A percentile compares a stretch with the other conserved stretches of the same genome.
phyloP scores from a whole-genome alignment of 2,888 invertebrate species.

The Synanthedon formicaeformis region DNA sequence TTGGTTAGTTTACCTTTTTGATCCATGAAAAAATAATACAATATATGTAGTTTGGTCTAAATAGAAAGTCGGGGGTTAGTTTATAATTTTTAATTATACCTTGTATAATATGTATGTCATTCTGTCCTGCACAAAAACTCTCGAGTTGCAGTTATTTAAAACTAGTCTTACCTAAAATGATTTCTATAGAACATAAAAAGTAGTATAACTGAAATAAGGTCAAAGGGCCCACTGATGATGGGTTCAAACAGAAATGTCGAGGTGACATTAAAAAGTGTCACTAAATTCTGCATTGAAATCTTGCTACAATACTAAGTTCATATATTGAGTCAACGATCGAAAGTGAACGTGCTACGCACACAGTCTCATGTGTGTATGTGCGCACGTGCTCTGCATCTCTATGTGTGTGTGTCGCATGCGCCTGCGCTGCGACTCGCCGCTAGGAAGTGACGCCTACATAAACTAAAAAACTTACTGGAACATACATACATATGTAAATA shows the following conservation, averaged over 20 bases:
- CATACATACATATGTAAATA: background rate
- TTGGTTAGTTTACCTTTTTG: no score
- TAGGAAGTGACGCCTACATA: background rate
- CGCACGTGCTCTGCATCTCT: background rate
- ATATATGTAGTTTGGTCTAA: no score
- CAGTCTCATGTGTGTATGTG: constrained; percentile 14
- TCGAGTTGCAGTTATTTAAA: no score
- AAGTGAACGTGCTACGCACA: constrained; percentile 38
- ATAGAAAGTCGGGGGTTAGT: no score
- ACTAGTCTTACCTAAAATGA: no score
- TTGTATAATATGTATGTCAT: no score
- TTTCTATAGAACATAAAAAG: no score
- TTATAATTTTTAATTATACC: no score
- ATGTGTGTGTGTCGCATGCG: constrained; percentile 11
- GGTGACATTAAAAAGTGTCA: background rate
- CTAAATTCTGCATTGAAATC: background rate
- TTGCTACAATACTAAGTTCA: background rate
- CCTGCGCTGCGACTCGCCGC: background rate
- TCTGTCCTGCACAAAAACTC: no score
- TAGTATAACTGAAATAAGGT: background rate
- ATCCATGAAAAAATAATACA: no score
- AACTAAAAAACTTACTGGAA: background rate
- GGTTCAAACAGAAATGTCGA: background rate
- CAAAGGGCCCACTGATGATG: background rate
- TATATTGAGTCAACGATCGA: constrained; percentile 29